Evolutionary conservation across 2,888 invertebrate genomes (phyloP), one percentile per base, ranked within the genome.

Genomic region (Ptilodon capucinus): DNA sequence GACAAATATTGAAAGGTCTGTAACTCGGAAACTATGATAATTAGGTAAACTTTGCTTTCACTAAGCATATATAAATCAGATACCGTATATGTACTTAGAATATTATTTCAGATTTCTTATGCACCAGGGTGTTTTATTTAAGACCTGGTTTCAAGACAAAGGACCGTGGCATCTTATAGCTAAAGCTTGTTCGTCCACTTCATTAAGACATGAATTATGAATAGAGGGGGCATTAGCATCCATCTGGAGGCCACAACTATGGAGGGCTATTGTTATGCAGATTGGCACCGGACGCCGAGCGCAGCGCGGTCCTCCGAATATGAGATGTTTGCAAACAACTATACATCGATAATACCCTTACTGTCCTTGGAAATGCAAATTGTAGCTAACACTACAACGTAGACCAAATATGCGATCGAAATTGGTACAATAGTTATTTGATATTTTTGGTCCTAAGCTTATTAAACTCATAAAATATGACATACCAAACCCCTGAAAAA

Each of bases 131-230:
- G n/a, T n/a, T n/a, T n/a, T 63, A 60, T 64, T 64, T 62, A 69
- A 51, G 55, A 56, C 57, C 51, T 46, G 46, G 54, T 55, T 47
- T 53, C 43, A 47, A 76, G 71, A 79, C 80, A 79, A 79, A 79
- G 78, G 79, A 57, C 73, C 57, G 60, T 70, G 65, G 64, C 70
- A 70, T 73, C 74, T 76, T 71, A 72, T 62, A 70, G 53, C 62
- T 48, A 60, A 70, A 57, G 51, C 63, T 62, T 45, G 71, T 72
- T 78, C 71, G 76, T 81, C 74, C 78, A 81, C 82, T 86, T 87
- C 86, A 86, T 86, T 86, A 86, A 66, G 76, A 72, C 81, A 84
- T 87, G 86, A 89, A 89, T 90, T 88, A 88, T 89, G 88, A 88
- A 88, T 87, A 75, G 74, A 70, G 69, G 64, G 58, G 75, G 76